Conservation (phyloP, 2,888 invertebrate genomes). For the Lordiphosa fenestrarum region DNA sequence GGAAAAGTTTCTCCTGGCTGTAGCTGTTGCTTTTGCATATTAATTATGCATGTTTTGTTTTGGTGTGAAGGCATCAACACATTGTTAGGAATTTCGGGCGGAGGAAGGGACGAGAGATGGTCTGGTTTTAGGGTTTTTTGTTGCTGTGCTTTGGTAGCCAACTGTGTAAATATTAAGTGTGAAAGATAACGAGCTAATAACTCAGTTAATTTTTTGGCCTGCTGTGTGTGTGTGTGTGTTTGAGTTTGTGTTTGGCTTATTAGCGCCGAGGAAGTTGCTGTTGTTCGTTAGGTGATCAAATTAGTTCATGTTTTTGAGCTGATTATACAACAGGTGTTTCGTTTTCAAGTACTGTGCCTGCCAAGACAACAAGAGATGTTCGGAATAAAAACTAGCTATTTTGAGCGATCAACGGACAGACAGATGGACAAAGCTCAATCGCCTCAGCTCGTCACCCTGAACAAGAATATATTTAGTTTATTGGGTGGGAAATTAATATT, state of each 20-base stretch:
- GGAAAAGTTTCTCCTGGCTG: conserved; percentile 57
- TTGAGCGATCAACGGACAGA: too few species aligned
- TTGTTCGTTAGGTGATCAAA: too few species aligned
- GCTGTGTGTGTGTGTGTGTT: conserved; percentile 10
- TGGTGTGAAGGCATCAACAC: conserved; percentile 77
- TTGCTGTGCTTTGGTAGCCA: conserved; percentile 39
- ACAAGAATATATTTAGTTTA: too few species aligned
- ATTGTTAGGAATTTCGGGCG: conserved; percentile 70
- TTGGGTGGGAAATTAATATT: too few species aligned
- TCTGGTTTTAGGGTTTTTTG: conserved; percentile 12
- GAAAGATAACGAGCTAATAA: conserved; percentile 73
- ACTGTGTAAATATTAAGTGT: conserved; percentile 70
- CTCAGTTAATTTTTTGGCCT: conserved; percentile 48
- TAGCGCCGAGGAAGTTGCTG: conserved; percentile 1
- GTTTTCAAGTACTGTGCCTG: too few species aligned
- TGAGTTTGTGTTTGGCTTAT: conserved; percentile 9
- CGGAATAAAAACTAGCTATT: too few species aligned
- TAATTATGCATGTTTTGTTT: conserved; percentile 65
- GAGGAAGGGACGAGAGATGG: conserved; percentile 2
- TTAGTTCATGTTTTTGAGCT: too few species aligned
- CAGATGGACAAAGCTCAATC: too few species aligned
- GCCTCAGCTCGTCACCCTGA: too few species aligned
- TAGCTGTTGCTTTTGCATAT: conserved; percentile 51
- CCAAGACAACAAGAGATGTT: too few species aligned
- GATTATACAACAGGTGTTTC: too few species aligned